Evolutionary conservation across 2,888 invertebrate genomes (phyloP), one percentile per base, ranked within the genome.

Genomic region (Laothoe populi): DNA sequence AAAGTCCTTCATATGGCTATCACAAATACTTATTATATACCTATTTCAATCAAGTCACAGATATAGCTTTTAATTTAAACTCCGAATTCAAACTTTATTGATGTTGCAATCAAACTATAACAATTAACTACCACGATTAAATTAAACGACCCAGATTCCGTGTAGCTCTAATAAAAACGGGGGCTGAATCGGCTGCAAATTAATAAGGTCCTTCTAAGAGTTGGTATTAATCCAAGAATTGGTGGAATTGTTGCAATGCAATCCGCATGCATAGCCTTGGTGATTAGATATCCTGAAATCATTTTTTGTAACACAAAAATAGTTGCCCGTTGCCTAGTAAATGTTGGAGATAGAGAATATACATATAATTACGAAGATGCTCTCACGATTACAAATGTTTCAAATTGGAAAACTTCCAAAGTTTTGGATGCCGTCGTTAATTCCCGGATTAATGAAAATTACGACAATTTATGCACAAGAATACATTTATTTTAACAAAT

Each of bases 321-420:
- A 90, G 86, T 74, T 64, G 68, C 67, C 76, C 69, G 83, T 83
- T 78, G 78, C 82, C 79, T 75, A 80, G 82, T 80, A 83, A 82
- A 78, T 84, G 77, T 79, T 79, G 82, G 73, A 83, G 83, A 78
- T 80, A 82, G 73, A 83, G 83, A 84, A 86, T 87, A 87, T 82
- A 86, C 83, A 88, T 81, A 87, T 81, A 87, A 88, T 88, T 84
- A 86, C 81, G 81, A 87, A 90, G 90, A 88, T 77, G 80, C 78
- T 75, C 73, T 71, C 73, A 77, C 72, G 65, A 63, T 69, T 84
- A 84, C 82, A 82, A 84, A 81, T 84, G 84, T 87, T 86, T 84
- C 81, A 74, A n/a, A 81, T 92, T 92, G 92, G 92, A 91, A 74
- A 78, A 78, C 85, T 75, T 91, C 92, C 92, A 92, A 90, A 84